phyloP scores from a whole-genome alignment of 2,113 vertebrate genomes.

The Nycticorax nycticorax region DNA sequence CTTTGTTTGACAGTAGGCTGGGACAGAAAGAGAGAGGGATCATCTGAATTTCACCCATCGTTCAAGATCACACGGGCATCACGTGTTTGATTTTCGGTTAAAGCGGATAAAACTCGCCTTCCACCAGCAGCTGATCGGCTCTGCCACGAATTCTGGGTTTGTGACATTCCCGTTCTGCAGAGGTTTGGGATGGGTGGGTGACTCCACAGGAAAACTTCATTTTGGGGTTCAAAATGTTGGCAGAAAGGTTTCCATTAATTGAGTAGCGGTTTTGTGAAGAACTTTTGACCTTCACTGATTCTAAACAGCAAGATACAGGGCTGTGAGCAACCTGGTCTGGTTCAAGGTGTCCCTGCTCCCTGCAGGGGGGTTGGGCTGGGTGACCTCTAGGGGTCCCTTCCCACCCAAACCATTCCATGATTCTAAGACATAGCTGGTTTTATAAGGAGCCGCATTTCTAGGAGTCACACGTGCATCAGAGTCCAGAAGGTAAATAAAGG shows the following conservation, averaged over 20 bases:
- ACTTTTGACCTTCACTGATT: not conserved
- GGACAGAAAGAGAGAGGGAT: not conserved
- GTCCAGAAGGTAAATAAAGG: constrained; percentile 1
- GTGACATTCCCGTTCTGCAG: not conserved
- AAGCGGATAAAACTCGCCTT: not conserved
- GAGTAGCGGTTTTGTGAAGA: not conserved
- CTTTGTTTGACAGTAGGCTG: not conserved
- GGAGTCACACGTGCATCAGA: not conserved
- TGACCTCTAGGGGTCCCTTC: no score
- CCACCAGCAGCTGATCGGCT: not conserved
- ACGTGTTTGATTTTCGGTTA: fast-evolving
- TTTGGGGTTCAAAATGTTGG: not conserved
- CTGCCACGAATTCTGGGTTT: not conserved
- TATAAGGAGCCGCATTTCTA: not conserved
- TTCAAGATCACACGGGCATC: not conserved
- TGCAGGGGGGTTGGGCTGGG: no score
- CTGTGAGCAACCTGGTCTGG: no score
- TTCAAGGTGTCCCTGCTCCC: no score
- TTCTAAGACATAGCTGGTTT: not conserved
- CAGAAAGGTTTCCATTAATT: not conserved
- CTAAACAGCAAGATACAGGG: not conserved
- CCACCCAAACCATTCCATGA: no score
- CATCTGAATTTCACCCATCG: not conserved
- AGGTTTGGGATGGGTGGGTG: not conserved
- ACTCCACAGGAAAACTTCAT: not conserved